These are phyloP conservation scores for Cynocephalus volans DNA, from an alignment of 2,113 vertebrate genomes.

Conservation along the genomic window DNA sequence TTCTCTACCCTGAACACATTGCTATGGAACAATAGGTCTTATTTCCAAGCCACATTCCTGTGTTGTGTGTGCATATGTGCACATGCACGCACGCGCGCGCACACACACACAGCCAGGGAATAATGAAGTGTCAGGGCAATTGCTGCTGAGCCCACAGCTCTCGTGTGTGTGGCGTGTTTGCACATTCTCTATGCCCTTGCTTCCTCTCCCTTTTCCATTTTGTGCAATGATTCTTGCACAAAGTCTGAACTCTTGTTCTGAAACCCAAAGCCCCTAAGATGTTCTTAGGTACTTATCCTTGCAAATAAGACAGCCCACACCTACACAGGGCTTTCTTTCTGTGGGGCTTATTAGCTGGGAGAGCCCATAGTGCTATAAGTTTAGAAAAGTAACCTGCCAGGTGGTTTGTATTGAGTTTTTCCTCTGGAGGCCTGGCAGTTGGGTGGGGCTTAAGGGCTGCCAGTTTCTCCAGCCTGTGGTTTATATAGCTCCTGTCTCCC, in stretches of 20 bases:
- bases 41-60: neutral
- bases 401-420: conserved; percentile 3
- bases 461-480: neutral
- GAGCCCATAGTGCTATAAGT: neutral
- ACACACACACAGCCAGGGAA: neutral
- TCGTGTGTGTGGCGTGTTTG: neutral
- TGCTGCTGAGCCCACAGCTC: conserved; percentile 36
- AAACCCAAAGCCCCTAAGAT: neutral
- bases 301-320: neutral
- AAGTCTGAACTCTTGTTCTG: neutral
- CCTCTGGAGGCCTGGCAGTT: neutral
- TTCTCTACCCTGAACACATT: neutral
- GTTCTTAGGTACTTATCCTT: neutral
- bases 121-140: conserved; percentile 40
- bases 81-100: no score
- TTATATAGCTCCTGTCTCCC: neutral
- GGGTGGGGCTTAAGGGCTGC: neutral
- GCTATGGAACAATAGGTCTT: neutral
- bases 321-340: neutral
- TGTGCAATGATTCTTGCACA: neutral
- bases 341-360: neutral
- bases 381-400: neutral
- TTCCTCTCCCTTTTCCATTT: neutral
- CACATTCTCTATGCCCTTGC: neutral
- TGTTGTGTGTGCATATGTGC: neutral